These are phyloP conservation scores for Zaprionus ornatus DNA, from an alignment of 1,140 invertebrate genomes.

Conservation along the genomic window DNA sequence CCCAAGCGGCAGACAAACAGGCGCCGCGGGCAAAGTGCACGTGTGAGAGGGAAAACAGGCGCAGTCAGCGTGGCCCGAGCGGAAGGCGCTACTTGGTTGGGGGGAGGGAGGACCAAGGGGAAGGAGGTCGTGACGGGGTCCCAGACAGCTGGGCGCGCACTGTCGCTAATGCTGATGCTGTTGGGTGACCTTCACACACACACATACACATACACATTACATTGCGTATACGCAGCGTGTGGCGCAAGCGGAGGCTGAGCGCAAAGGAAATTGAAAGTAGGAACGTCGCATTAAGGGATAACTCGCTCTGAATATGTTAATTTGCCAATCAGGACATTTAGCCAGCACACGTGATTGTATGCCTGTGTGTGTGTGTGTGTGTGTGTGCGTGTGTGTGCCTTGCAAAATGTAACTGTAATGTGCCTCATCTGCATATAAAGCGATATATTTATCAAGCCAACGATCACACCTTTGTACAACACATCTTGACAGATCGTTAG, in stretches of 20 bases:
- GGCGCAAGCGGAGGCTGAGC: not conserved
- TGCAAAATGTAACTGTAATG: slow-evolving; percentile 13
- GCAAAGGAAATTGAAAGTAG: slow-evolving; percentile 37
- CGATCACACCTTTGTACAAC: slow-evolving; percentile 5
- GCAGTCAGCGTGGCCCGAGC: not conserved
- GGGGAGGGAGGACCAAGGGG: too few relatives aligned
- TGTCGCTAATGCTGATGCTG: slow-evolving; percentile 5
- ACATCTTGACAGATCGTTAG: slow-evolving; percentile 14
- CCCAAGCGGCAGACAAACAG: slow-evolving; percentile 40
- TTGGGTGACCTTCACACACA: slow-evolving; percentile 35
- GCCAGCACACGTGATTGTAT: slow-evolving; percentile 4
- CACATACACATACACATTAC: slow-evolving; percentile 5
- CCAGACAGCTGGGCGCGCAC: slow-evolving; percentile 41
- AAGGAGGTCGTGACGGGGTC: not conserved
- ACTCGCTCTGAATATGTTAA: slow-evolving; percentile 52
- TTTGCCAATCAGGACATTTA: slow-evolving; percentile 43
- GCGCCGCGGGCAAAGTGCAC: slow-evolving; percentile 26
- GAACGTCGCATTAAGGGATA: slow-evolving; percentile 42
- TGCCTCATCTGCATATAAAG: slow-evolving; percentile 38
- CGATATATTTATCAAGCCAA: slow-evolving; percentile 21
- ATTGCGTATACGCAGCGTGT: slow-evolving; percentile 42
- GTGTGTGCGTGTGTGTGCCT: not conserved
- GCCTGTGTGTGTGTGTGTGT: not conserved
- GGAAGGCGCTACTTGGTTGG: not conserved
- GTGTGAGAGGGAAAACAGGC: not conserved